Conservation (phyloP, 2,113 vertebrate species). For the Tyrannus savana region DNA sequence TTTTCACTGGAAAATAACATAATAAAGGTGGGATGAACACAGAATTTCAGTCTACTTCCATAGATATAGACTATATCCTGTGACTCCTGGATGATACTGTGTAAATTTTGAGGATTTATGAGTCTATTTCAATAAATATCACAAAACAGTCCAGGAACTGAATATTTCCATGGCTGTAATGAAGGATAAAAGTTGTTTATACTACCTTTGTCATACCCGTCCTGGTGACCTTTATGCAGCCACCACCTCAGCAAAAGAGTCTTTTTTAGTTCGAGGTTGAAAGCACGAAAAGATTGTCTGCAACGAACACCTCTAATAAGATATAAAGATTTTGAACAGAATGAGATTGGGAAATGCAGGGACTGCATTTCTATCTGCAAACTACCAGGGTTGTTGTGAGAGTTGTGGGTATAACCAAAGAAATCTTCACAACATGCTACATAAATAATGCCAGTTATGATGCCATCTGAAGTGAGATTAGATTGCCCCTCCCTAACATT, state of each 20-base stretch:
- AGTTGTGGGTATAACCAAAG: neutral
- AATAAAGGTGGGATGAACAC: neutral
- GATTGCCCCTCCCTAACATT: neutral
- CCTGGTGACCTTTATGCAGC: neutral
- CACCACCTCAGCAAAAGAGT: neutral
- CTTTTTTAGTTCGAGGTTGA: neutral
- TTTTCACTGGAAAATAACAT: slow-evolving; percentile 21
- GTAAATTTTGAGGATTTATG: neutral
- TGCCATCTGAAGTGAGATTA: slow-evolving; percentile 14
- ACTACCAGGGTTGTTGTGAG: neutral
- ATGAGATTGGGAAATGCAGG: neutral
- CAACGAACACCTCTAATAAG: neutral
- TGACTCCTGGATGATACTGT: neutral
- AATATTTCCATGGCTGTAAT: neutral
- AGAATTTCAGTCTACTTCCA: neutral
- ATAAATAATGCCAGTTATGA: slow-evolving; percentile 23
- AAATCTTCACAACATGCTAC: neutral
- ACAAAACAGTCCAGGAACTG: neutral
- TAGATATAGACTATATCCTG: neutral
- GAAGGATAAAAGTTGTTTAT: neutral
- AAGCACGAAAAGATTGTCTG: neutral
- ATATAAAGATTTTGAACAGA: neutral
- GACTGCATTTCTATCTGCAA: neutral
- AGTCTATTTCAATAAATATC: neutral
- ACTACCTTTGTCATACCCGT: neutral